Evolutionary conservation across 2,888 invertebrate genomes (phyloP).

Genomic region (Brassicogethes aeneus): DNA sequence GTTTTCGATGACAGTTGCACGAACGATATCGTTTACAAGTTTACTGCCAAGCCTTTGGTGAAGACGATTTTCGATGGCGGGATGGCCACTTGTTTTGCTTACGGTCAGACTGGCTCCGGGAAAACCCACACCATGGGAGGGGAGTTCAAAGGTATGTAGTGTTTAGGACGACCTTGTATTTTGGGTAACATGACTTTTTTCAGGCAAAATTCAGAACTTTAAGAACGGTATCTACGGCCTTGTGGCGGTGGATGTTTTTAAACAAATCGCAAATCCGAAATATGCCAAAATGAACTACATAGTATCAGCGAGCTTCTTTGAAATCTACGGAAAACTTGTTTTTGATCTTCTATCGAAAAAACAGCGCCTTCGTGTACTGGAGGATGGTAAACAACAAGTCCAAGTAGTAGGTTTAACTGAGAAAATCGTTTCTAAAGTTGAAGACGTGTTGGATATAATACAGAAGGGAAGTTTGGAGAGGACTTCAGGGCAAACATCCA

Average conservation of each 20-base stretch:
- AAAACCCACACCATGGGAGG: constrained; percentile 99
- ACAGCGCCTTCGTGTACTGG: constrained; percentile 86
- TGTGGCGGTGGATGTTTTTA: constrained; percentile 92
- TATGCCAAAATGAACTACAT: constrained; percentile 76
- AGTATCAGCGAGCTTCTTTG: constrained; percentile 95
- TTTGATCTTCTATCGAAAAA: constrained; percentile 87
- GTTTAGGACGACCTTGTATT: constrained; percentile 39
- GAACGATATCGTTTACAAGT: constrained; percentile 96
- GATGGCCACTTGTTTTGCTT: constrained; percentile 99
- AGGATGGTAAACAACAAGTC: constrained; percentile 95
- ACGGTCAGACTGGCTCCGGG: constrained; percentile 97
- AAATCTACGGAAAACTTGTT: constrained; percentile 96
- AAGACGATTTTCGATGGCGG: constrained; percentile 98
- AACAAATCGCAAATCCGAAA: constrained; percentile 48
- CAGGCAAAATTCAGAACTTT: constrained; percentile 55
- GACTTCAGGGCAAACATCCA: constrained; percentile 95
- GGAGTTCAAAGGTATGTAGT: constrained; percentile 74
- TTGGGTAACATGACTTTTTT: constrained; percentile 5
- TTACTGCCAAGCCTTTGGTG: constrained; percentile 96
- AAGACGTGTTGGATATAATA: constrained; percentile 88
- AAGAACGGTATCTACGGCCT: constrained; percentile 96
- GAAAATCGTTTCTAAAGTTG: constrained; percentile 67
- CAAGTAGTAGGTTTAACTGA: constrained; percentile 96
- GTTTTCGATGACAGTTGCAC: constrained; percentile 93
- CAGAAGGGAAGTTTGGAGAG: constrained; percentile 81